These are phyloP conservation scores for Microctenopoma lineatum DNA, from an alignment of 2,797 vertebrate genomes.

Conservation along the genomic window DNA sequence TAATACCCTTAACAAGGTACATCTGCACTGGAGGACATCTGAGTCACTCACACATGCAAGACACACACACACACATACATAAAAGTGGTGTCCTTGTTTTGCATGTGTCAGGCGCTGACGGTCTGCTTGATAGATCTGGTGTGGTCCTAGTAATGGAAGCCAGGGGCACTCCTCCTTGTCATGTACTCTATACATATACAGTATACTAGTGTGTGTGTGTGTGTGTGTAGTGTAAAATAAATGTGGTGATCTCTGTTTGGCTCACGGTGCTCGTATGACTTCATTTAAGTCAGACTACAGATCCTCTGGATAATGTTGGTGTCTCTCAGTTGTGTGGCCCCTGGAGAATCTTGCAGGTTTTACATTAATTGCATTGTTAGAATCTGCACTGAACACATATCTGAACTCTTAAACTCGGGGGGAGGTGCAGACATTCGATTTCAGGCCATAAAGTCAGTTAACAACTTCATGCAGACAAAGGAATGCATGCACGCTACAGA, in stretches of 20 bases:
- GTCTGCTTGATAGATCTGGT: conserved; percentile 55
- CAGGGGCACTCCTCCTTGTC: conserved; percentile 18
- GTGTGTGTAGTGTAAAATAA: conserved; percentile 8
- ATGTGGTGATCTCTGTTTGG: conserved; percentile 18
- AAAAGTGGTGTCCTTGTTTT: conserved; percentile 55
- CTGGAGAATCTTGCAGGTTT: no score
- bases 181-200: conserved; percentile 5
- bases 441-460: no score
- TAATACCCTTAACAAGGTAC: conserved; percentile 77
- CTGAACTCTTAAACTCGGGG: no score
- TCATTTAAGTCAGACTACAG: conserved; percentile 12
- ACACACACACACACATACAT: conserved; percentile 16
- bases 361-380: neutral
- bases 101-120: conserved; percentile 39
- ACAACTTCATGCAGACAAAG: no score
- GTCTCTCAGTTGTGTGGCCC: neutral
- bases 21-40: conserved; percentile 75
- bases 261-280: neutral
- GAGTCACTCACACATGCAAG: conserved; percentile 36
- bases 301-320: neutral
- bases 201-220: neutral
- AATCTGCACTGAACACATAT: neutral
- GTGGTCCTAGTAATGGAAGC: conserved; percentile 35
- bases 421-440: no score
- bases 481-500: no score